Evolutionary conservation across 2,797 vertebrate species (phyloP).

Genomic region (Melanotaenia nigrans): DNA sequence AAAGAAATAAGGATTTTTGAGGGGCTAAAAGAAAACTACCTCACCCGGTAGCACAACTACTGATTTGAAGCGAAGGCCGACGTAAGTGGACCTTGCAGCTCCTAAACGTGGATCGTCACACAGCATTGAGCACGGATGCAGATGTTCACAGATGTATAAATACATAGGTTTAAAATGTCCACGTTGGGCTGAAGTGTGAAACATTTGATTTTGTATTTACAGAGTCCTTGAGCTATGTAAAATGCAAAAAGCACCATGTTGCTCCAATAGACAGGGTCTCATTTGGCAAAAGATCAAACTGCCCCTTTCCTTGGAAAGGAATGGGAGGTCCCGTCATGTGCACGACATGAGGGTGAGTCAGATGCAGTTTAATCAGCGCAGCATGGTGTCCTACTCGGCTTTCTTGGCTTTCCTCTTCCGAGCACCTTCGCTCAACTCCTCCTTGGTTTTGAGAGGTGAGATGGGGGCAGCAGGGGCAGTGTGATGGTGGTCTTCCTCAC

Average conservation of each 20-base stretch:
- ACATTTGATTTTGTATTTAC: slow-evolving; percentile 73
- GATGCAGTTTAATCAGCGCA: slow-evolving; percentile 47
- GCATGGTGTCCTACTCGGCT: slow-evolving; percentile 84
- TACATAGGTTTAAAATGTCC: slow-evolving; percentile 68
- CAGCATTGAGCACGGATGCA: slow-evolving; percentile 52
- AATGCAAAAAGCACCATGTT: slow-evolving; percentile 75
- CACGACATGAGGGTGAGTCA: slow-evolving; percentile 53
- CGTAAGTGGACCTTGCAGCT: slow-evolving; percentile 18
- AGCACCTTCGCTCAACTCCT: slow-evolving; percentile 92
- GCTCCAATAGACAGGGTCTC: slow-evolving; percentile 72
- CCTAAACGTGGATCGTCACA: slow-evolving; percentile 43
- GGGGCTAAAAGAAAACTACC: slow-evolving; percentile 40
- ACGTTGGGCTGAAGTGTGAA: slow-evolving; percentile 60
- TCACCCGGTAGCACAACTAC: slow-evolving; percentile 28
- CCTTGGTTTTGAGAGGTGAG: slow-evolving; percentile 89
- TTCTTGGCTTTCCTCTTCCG: slow-evolving; percentile 97
- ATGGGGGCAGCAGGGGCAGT: slow-evolving; percentile 64
- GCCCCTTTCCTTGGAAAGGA: slow-evolving; percentile 63
- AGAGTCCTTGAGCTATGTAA: slow-evolving; percentile 74
- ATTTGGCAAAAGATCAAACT: slow-evolving; percentile 71
- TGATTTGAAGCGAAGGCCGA: slow-evolving; percentile 29
- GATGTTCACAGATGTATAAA: slow-evolving; percentile 64
- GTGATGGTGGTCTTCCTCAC: slow-evolving; percentile 83
- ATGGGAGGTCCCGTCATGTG: slow-evolving; percentile 61
- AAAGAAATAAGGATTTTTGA: slow-evolving; percentile 28